phyloP scores from a whole-genome alignment of 1,140 invertebrate species.

The Batillaria attramentaria region DNA sequence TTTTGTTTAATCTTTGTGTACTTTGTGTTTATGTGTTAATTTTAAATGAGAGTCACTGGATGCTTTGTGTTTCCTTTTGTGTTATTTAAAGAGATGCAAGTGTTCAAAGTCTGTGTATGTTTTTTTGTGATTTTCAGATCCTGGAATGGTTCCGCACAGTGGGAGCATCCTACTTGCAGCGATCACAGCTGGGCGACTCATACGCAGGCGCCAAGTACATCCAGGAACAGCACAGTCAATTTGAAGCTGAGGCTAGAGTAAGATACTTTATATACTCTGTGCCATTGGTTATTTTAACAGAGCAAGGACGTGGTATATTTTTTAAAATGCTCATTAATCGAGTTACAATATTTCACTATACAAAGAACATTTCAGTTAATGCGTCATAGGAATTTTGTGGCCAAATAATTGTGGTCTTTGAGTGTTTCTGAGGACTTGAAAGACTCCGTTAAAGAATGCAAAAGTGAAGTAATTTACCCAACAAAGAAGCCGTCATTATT shows the following conservation, averaged over 20 bases:
- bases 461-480: background rate
- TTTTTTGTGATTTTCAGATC: conserved; percentile 52
- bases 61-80: background rate
- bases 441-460: background rate
- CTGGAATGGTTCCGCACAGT: conserved; percentile 70
- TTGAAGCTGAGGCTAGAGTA: conserved; percentile 82
- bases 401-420: background rate
- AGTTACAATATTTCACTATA: background rate
- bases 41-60: background rate
- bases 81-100: too few relatives aligned
- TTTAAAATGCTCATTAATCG: background rate
- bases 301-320: too few relatives aligned
- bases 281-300: too few relatives aligned
- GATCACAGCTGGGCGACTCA: conserved; percentile 76
- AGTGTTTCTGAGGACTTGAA: background rate
- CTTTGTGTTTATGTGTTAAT: too few relatives aligned
- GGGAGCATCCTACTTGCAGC: conserved; percentile 66
- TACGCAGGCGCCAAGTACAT: conserved; percentile 80
- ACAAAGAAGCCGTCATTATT: background rate
- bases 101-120: too few relatives aligned
- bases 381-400: background rate
- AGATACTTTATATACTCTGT: too few relatives aligned
- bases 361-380: too few relatives aligned
- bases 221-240: conserved; percentile 80
- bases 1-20: too few relatives aligned